A percentile compares a stretch with the other conserved stretches of the same genome.
Evolutionary conservation across 2,113 vertebrate genomes (phyloP).

Genomic region (Hydrolagus affinis): DNA sequence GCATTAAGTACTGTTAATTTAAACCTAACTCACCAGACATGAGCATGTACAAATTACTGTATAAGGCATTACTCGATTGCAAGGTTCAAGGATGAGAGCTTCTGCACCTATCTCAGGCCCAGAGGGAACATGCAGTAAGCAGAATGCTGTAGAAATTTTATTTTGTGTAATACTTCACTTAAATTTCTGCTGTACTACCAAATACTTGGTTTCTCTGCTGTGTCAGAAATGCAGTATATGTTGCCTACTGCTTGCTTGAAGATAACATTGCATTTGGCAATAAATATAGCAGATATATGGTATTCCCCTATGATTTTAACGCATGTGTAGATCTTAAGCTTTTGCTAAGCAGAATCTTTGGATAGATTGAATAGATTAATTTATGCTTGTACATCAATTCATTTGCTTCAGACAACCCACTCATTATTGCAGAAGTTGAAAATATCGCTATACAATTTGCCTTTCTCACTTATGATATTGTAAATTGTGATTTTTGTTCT

Average conservation of each 20-base stretch:
- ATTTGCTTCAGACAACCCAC: slow-evolving; percentile 58
- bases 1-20: slow-evolving; percentile 43
- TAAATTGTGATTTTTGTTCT: slow-evolving; percentile 71
- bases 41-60: slow-evolving; percentile 53
- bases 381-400: slow-evolving; percentile 56
- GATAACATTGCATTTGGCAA: slow-evolving; percentile 62
- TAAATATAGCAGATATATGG: slow-evolving; percentile 54
- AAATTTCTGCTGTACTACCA: slow-evolving; percentile 63
- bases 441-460: slow-evolving; percentile 60
- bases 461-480: slow-evolving; percentile 64
- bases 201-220: slow-evolving; percentile 58
- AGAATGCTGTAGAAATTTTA: slow-evolving; percentile 52
- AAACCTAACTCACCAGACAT: slow-evolving; percentile 48
- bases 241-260: slow-evolving; percentile 72
- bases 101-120: slow-evolving; percentile 49
- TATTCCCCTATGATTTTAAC: slow-evolving; percentile 54
- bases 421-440: slow-evolving; percentile 53
- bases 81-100: slow-evolving; percentile 43
- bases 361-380: slow-evolving; percentile 60
- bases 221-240: slow-evolving; percentile 63
- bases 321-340: slow-evolving; percentile 61
- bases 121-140: slow-evolving; percentile 57
- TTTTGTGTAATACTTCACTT: slow-evolving; percentile 36
- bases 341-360: slow-evolving; percentile 55
- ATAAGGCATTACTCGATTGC: slow-evolving; percentile 58